Evolutionary conservation across 2,888 invertebrate genomes (phyloP).

Genomic region (Tetragnatha montana): DNA sequence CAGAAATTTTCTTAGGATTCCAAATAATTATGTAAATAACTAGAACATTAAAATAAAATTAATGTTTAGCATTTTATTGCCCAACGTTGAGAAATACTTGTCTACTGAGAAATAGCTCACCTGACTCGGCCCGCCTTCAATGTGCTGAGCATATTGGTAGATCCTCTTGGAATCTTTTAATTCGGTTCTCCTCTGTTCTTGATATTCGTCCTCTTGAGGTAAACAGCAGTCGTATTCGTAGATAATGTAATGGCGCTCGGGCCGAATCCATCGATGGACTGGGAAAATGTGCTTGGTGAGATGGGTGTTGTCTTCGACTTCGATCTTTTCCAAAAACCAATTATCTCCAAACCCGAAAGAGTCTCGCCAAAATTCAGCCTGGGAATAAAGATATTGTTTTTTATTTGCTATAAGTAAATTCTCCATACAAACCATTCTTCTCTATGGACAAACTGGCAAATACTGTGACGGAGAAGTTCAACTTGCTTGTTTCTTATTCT

Average conservation of each 20-base stretch:
- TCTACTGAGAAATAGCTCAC: constrained; percentile 68
- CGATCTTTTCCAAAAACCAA: constrained; percentile 76
- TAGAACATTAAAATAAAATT: too few relatives aligned
- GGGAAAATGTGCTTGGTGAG: constrained; percentile 74
- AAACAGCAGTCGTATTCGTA: constrained; percentile 76
- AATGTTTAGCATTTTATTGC: neutral
- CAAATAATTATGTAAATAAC: too few relatives aligned
- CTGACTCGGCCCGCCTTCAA: constrained; percentile 74
- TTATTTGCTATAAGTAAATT: too few relatives aligned
- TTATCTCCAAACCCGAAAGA: constrained; percentile 75
- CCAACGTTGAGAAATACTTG: neutral
- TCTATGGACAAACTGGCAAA: too few relatives aligned
- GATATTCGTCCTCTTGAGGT: constrained; percentile 76
- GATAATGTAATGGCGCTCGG: constrained; percentile 75
- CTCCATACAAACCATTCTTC: too few relatives aligned
- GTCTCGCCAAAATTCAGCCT: constrained; percentile 76
- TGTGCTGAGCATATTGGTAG: constrained; percentile 74
- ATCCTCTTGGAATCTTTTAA: constrained; percentile 75
- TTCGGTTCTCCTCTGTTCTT: constrained; percentile 75
- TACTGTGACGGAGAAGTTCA: too few relatives aligned
- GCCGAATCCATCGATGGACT: constrained; percentile 77
- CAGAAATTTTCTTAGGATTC: too few relatives aligned
- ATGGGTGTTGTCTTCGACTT: constrained; percentile 72
- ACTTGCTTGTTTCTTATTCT: too few relatives aligned
- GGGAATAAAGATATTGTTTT: neutral